Evolutionary conservation across 1,140 invertebrate genomes (phyloP), one percentile per base, ranked within the genome.

Genomic region (Holotrichia oblita): DNA sequence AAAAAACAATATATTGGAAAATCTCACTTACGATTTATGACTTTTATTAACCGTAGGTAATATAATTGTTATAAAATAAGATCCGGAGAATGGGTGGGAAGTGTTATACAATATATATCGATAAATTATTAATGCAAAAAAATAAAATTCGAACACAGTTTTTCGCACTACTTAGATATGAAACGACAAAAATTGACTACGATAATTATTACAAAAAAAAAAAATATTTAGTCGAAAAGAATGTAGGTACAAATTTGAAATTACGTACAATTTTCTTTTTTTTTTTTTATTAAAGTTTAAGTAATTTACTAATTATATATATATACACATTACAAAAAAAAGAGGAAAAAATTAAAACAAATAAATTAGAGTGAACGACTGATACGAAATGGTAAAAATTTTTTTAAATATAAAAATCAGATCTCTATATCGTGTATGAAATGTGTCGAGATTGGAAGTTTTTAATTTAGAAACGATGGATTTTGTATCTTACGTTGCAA

Each of bases 141-240:
- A n/a, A n/a, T 48, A 48, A 55, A 48, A 48, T 3, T 55, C 6
- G 48, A 55, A 55, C 48, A 55, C 48, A 55, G 48, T 17, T 17
- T 34, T 48, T 48, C 44, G 48, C n/a, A 55, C 48, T 55, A 55
- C 48, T 55, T 17, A 55, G 17, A 17, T 55, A 55, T 17, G 27
- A 55, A 55, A 55, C 48, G 48, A 55, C 48, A 55, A 55, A 55
- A 55, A 55, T 55, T 48, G 10, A 48, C 44, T 55, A 55, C 48
- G 48, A 55, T 55, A 55, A 55, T n/a, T 17, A 55, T 55, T 55
- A 55, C 27, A 34, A 34, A 34, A 34, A 34, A 34, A n/a, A 6
- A 55, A 17, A 17, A 14, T 55, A 55, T 17, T 14, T 17, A 55
- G 14, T 55, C 48, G 48, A 55, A 55, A 2, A 55, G n/a, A 55